Percentiles rank a stretch among this genome's conserved stretches.
Conservation (phyloP, 2,888 invertebrate genomes). For the Arenicola marina region DNA sequence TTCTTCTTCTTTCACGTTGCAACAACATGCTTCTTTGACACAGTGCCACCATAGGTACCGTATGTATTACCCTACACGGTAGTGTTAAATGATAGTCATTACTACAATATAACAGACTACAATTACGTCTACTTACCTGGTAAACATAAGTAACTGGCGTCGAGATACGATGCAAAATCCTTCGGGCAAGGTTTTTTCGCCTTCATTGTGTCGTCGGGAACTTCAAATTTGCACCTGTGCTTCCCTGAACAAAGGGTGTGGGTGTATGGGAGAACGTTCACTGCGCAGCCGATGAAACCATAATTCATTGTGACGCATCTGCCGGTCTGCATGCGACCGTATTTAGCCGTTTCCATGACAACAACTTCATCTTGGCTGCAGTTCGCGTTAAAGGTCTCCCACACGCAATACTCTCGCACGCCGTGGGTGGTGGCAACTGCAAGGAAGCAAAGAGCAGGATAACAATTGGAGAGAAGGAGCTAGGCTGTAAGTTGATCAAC, state of each 20-base stretch:
- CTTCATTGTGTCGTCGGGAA: constrained; percentile 27
- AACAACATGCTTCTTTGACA: no score
- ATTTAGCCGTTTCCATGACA: constrained; percentile 22
- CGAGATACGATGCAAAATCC: constrained; percentile 28
- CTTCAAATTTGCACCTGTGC: constrained; percentile 20
- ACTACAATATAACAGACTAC: not conserved
- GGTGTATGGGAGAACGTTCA: constrained; percentile 22
- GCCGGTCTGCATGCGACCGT: constrained; percentile 28
- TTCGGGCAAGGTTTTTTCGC: constrained; percentile 28
- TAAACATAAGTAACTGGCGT: constrained; percentile 24
- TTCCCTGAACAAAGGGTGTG: constrained; percentile 28
- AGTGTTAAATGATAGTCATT: not conserved
- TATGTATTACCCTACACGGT: no score
- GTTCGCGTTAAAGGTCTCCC: not conserved
- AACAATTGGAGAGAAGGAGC: no score
- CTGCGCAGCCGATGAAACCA: constrained; percentile 26
- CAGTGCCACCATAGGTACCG: no score
- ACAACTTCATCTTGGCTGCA: constrained; percentile 19
- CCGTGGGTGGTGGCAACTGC: no score
- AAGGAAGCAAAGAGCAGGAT: no score
- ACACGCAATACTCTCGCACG: constrained; percentile 1
- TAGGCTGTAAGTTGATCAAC: no score
- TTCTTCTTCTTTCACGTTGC: no score
- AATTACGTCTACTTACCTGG: constrained; percentile 28
- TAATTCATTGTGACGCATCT: constrained; percentile 28